Conservation (phyloP, 2,888 invertebrate genomes). For the Micoletzkya japonica region DNA sequence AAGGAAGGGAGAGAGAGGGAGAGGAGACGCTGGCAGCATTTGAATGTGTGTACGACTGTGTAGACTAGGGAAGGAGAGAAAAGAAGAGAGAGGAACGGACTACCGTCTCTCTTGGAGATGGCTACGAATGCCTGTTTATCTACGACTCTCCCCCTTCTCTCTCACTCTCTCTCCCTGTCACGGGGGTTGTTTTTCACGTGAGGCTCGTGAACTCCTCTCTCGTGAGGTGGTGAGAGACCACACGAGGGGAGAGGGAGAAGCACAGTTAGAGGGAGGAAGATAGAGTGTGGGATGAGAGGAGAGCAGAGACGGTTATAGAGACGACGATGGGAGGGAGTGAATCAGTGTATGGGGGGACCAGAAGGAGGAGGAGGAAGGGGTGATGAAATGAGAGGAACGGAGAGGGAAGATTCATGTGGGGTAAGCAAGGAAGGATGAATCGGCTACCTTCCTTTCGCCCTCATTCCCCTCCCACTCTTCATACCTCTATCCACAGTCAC, state of each 20-base stretch:
- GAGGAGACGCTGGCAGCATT: not conserved
- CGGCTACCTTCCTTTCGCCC: not conserved
- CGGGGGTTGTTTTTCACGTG: slow-evolving; percentile 28
- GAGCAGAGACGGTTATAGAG: not conserved
- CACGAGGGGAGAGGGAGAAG: not conserved
- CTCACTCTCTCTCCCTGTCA: not conserved
- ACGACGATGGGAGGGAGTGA: not conserved
- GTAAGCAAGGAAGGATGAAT: not conserved
- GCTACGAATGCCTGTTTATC: not conserved
- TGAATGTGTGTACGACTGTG: not conserved
- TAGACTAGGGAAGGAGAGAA: not conserved
- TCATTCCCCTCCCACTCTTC: not conserved
- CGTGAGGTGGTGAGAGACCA: slow-evolving; percentile 19
- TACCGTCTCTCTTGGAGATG: not conserved
- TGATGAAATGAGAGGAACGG: not conserved
- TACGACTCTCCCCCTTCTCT: not conserved
- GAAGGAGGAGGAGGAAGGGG: not conserved
- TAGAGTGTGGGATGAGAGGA: not conserved
- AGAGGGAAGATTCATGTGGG: not conserved
- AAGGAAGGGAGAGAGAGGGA: not conserved
- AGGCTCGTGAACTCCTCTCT: slow-evolving; percentile 13
- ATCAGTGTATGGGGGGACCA: not conserved
- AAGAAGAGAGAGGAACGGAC: not conserved
- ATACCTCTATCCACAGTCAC: not conserved
- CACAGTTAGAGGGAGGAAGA: not conserved